Conservation (phyloP, 2,888 invertebrate genomes). For the Sphaerophoria taeniata region DNA sequence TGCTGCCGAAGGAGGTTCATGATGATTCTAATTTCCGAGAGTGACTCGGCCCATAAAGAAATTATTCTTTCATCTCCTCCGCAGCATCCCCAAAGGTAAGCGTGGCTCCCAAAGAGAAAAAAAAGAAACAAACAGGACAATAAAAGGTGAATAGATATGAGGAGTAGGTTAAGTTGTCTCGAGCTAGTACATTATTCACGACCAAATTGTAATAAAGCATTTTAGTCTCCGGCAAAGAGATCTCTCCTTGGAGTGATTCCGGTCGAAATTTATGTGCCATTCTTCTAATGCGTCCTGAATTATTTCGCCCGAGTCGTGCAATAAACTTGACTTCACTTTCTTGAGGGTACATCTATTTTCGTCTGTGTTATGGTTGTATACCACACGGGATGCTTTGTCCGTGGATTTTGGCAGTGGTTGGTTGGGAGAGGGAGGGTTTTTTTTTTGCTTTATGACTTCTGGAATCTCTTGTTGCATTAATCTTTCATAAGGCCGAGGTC, state of each 20-base stretch:
- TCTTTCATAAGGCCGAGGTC: conserved; percentile 73
- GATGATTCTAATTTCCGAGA: conserved; percentile 70
- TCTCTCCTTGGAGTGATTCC: conserved; percentile 72
- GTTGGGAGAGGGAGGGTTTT: conserved; percentile 55
- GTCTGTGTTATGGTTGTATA: neutral
- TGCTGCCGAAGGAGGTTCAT: conserved; percentile 42
- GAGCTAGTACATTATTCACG: conserved; percentile 76
- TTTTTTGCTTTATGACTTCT: conserved; percentile 73
- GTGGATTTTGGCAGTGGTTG: too few relatives aligned
- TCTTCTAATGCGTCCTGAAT: conserved; percentile 75
- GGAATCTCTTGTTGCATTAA: conserved; percentile 71
- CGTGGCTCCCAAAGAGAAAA: neutral
- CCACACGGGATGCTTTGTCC: neutral
- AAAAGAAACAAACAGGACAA: conserved; percentile 21
- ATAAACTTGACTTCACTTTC: conserved; percentile 69
- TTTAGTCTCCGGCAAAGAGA: conserved; percentile 69
- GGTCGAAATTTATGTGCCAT: conserved; percentile 72
- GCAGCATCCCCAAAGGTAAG: conserved; percentile 8
- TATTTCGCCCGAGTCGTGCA: conserved; percentile 69
- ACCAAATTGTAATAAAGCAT: conserved; percentile 77
- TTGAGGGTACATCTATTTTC: conserved; percentile 15
- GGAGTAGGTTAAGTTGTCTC: conserved; percentile 75
- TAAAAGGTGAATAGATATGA: conserved; percentile 47
- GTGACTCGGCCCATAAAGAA: conserved; percentile 69
- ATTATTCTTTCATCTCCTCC: conserved; percentile 29